Evolutionary conservation across 2,113 vertebrate species (phyloP).

Genomic region (Pluvialis apricaria): DNA sequence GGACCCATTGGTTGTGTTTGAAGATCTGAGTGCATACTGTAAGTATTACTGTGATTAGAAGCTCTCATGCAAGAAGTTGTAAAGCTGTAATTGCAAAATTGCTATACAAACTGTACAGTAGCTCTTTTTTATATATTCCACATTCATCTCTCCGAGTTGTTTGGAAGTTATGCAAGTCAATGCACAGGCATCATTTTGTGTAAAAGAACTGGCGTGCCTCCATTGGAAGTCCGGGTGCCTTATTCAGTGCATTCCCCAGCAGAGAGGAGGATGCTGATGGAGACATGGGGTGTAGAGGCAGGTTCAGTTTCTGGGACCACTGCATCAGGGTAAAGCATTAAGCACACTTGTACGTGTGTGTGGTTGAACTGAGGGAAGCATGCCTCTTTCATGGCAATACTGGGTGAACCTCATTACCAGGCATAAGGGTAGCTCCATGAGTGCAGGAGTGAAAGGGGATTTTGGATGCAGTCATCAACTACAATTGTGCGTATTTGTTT

Average conservation of each 20-base stretch:
- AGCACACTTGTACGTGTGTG: rapidly evolving
- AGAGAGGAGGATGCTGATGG: neutral
- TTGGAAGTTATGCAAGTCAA: neutral
- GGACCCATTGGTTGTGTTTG: neutral
- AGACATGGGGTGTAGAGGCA: neutral
- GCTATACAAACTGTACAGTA: neutral
- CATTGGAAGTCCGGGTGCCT: neutral
- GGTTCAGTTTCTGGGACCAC: rapidly evolving
- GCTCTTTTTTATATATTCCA: neutral
- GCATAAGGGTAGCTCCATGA: neutral
- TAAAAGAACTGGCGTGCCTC: neutral
- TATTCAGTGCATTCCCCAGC: neutral
- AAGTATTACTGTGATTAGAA: neutral
- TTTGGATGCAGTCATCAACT: neutral
- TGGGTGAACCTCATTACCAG: neutral
- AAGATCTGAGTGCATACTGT: neutral
- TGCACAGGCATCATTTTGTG: neutral
- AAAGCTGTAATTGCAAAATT: neutral
- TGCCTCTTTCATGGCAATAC: rapidly evolving
- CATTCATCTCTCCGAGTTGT: neutral
- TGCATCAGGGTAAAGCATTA: rapidly evolving
- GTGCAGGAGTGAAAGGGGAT: neutral
- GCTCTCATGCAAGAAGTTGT: neutral
- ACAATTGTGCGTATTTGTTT: neutral
- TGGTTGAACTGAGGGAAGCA: rapidly evolving